Evolutionary conservation across 2,888 invertebrate genomes (phyloP), one percentile per base, ranked within the genome.

Genomic region (Drosophila atripex): DNA sequence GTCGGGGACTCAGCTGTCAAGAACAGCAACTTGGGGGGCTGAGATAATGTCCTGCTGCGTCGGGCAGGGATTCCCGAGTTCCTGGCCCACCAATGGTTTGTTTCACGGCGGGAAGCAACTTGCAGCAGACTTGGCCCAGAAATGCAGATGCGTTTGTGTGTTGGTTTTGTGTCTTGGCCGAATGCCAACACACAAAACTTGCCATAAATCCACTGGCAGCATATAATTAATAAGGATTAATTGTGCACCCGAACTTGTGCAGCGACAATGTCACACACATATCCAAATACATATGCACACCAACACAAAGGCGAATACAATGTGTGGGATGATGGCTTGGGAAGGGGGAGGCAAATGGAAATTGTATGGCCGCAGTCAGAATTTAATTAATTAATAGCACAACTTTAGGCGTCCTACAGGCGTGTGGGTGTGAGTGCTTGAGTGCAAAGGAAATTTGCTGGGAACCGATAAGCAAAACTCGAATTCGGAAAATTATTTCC

Each of bases 181-280:
- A 65, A 86, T 76, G 80, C 82, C 83, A 79, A 59, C 78, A 72
- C 60, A 79, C 74, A 82, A 79, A 85, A 75, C 77, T 82, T 77
- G 84, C 79, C 80, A 88, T 88, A 88, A 87, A 88, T 87, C 73
- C 78, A 86, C 69, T 73, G 74, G 74, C 77, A 75, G 69, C 79
- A 76, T 82, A 87, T 80, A 87, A 88, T 88, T 88, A 87, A 87
- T 87, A 88, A 76, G 87, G 86, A 88, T 88, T 87, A 87, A 87
- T 87, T 84, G 87, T 86, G 70, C 80, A 80, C 76, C 83, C 86
- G 74, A 76, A 85, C 76, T 79, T 80, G 69, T 70, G 69, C 69
- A 69, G 73, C 71, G 51, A 71, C 71, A 63, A 71, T 54, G 56
- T 51, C 71, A 52, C 64, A 55, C 56, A 68, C 66, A 64, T 35